Base-by-base conservation (phyloP, 2,888 invertebrate genomes). In the Alviniconcha strummeri region DNA sequence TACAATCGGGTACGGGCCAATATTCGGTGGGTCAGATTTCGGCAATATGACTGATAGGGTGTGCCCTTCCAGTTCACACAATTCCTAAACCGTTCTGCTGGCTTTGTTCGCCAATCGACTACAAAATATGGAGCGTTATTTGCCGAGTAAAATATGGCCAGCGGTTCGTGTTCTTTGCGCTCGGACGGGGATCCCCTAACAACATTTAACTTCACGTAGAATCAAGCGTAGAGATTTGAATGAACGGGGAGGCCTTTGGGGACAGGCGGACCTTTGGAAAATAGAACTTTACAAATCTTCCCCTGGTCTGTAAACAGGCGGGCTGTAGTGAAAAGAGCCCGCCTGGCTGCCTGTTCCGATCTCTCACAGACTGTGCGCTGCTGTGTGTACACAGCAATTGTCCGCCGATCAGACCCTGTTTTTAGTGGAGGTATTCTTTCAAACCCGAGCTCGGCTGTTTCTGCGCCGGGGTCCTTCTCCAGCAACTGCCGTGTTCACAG, bases 181-280 rank as follows among this genome's bases (percentile, higher is more conserved):
- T 19, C 1, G 17, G 17, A 7, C 19, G 19, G n/a, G 71, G n/a
- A 17, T 71, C 71, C n/a, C 71, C 19, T 71, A 19, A 71, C 71
- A 8, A 71, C 71, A 71, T 71, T 60, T 60, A 60, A 60, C 71
- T 71, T 71, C 71, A 71, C 71, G 71, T 71, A 71, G 17, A 71
- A 71, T 71, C 71, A 71, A 71, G n/a, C 71, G 71, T 8, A 11
- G 17, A 17, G 17, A 71, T 19, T 19, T 71, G 7, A 71, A 71
- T 17, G 71, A 19, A 17, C 19, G 71, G 19, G 71, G 17, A 71
- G 7, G 71, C 60, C 60, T 13, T 60, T 60, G n/a, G 17, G 71
- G 17, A 17, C 7, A 71, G 71, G 19, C 17, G 17, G 71, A 15
- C 17, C 17, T 64, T 11, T 15, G 71, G 71, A 19, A 71, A 7